These are phyloP conservation scores for Psittacula echo DNA, from an alignment of 2,797 vertebrate species.

Conservation along the genomic window DNA sequence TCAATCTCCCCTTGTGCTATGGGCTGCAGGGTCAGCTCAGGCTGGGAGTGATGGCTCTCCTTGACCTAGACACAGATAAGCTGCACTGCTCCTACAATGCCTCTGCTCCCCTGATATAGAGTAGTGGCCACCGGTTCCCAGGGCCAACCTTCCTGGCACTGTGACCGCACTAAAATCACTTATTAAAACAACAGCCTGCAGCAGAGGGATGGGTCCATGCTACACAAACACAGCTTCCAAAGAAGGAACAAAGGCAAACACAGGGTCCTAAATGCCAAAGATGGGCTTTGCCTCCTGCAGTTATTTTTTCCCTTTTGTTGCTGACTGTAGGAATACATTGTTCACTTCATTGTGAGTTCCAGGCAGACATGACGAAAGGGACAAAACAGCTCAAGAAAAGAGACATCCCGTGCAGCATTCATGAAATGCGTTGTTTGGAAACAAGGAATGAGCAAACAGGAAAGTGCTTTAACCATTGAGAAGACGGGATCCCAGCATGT, in stretches of 20 bases:
- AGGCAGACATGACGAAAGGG: constrained; percentile 57
- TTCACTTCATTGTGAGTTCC: constrained; percentile 41
- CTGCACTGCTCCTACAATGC: not conserved
- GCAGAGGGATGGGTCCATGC: not conserved
- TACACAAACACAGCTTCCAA: constrained; percentile 25
- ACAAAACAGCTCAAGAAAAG: constrained; percentile 26
- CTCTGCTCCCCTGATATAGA: not conserved
- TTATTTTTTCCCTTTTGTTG: constrained; percentile 50
- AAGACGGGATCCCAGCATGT: not conserved
- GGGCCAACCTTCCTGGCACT: constrained; percentile 17
- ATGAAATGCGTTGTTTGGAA: not conserved
- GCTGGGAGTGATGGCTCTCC: not conserved
- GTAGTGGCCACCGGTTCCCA: not conserved
- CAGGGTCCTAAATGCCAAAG: constrained; percentile 2
- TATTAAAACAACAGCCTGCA: constrained; percentile 19
- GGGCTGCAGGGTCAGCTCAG: rapidly evolving
- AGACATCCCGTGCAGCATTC: constrained; percentile 28
- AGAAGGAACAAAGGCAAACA: not conserved
- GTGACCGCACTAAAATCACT: not conserved
- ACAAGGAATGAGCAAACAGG: constrained; percentile 61
- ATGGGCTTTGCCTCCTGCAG: constrained; percentile 39
- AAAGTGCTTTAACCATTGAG: constrained; percentile 46
- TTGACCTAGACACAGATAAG: not conserved
- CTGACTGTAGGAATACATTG: not conserved
- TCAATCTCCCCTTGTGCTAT: rapidly evolving